Base-by-base conservation (phyloP, 1,140 invertebrate species). In the Caenorhabditis inopinata region DNA sequence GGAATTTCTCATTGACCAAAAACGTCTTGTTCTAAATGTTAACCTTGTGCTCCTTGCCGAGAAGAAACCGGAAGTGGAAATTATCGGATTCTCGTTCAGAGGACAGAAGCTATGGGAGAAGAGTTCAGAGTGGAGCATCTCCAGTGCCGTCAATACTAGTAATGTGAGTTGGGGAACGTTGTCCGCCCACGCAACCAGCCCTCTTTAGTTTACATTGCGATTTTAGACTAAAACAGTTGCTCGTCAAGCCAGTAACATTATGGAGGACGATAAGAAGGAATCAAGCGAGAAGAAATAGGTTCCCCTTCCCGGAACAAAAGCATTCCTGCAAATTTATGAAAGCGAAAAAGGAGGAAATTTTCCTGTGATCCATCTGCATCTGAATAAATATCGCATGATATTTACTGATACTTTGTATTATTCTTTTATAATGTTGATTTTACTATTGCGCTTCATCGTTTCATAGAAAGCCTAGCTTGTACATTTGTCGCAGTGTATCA, bases 161-260 rank as follows among this genome's bases (percentile, higher is more conserved):
- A 16, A 68, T 68, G 58, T 68, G 2, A 23, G 58, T 68, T 68
- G n/a, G n/a, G n/a, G n/a, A n/a, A n/a, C n/a, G n/a, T n/a, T n/a
- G n/a, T n/a, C n/a, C n/a, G n/a, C n/a, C n/a, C n/a, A n/a, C n/a
- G n/a, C n/a, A n/a, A n/a, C n/a, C n/a, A n/a, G n/a, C n/a, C n/a
- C n/a, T n/a, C n/a, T 32, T 62, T 25, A 11, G 23, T 23, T 6
- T 32, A 1, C 35, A 16, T 6, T 51, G 23, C 27, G 18, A 51
- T 51, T 62, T 35, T 21, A 62, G 53, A 62, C 53, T 32, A 62
- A 62, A 62, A 62, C 53, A 32, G n/a, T 62, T 32, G 53, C 53
- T 62, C 53, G 53, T 62, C 53, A 62, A 62, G 53, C 53, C 53
- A 62, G 53, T n/a, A 32, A 62, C 21, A 62, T 62, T 62, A 7